Evolutionary conservation across 2,888 invertebrate genomes (phyloP).

Genomic region (Cerastis rubricosa): DNA sequence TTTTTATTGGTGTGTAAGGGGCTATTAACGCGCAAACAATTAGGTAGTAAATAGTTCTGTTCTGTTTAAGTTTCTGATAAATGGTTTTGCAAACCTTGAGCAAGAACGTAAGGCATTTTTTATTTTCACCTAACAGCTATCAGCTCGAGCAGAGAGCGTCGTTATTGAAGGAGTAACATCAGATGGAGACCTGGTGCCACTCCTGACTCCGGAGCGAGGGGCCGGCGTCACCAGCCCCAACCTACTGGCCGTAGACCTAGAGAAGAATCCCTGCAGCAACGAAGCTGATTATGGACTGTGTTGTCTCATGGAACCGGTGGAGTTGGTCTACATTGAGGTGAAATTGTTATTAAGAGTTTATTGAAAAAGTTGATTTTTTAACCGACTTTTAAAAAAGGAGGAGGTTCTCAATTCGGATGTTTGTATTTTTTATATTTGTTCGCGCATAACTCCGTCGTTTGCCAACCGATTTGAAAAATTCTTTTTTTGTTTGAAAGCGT

Average conservation of each 20-base stretch:
- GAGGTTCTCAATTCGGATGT: no score
- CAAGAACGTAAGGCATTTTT: background rate
- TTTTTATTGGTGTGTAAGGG: no score
- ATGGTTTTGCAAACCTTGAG: background rate
- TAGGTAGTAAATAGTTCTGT: no score
- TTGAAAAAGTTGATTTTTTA: background rate
- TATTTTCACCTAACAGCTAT: constrained; percentile 81
- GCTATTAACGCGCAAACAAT: no score
- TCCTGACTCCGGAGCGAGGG: constrained; percentile 89
- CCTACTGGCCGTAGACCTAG: constrained; percentile 94
- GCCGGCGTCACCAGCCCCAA: constrained; percentile 92
- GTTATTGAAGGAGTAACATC: constrained; percentile 94
- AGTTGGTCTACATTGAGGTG: constrained; percentile 95
- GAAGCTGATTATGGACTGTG: constrained; percentile 93
- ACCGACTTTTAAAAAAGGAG: no score
- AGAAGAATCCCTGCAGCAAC: constrained; percentile 92
- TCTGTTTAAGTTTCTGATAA: background rate
- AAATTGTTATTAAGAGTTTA: constrained; percentile 9
- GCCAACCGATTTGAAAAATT: no score
- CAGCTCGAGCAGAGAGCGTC: constrained; percentile 93
- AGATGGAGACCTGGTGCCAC: constrained; percentile 93
- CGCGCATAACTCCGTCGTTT: no score
- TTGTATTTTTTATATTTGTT: no score
- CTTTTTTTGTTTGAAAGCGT: no score
- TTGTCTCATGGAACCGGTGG: constrained; percentile 93